Evolutionary conservation across 2,797 vertebrate species (phyloP).

Genomic region (Xenentodon cancila): DNA sequence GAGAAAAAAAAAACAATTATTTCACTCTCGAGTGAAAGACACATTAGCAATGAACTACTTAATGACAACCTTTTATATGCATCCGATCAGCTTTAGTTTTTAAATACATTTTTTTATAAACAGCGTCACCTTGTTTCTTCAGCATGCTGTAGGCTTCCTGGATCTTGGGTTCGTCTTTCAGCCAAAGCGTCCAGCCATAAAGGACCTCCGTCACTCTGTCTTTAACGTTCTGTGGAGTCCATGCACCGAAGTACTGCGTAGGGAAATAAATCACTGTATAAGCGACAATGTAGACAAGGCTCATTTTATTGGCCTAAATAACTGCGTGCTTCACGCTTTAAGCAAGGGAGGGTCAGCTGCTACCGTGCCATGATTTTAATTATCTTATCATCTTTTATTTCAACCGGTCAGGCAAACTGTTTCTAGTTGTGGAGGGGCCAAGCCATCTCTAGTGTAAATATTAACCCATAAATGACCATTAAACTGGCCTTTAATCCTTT

Average conservation of each 20-base stretch:
- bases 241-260: slow-evolving; percentile 85
- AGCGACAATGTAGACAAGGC: not conserved
- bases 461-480: too few species aligned
- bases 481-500: too few species aligned
- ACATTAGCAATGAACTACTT: not conserved
- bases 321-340: too few species aligned
- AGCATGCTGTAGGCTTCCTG: slow-evolving; percentile 91
- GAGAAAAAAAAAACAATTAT: not conserved
- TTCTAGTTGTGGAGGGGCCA: too few species aligned
- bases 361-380: too few species aligned
- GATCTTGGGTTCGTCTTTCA: slow-evolving; percentile 89
- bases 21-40: not conserved
- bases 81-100: not conserved
- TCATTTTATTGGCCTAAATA: not conserved
- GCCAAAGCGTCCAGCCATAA: slow-evolving; percentile 93
- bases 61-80: not conserved
- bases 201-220: slow-evolving; percentile 86
- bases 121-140: slow-evolving; percentile 89
- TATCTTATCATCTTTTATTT: too few species aligned
- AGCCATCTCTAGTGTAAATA: too few species aligned
- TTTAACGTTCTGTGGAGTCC: slow-evolving; percentile 88
- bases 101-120: not conserved
- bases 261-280: slow-evolving; percentile 3
- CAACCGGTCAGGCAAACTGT: too few species aligned
- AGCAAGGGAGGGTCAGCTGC: too few species aligned